Conservation (phyloP, 2,888 invertebrate species). For the Drosophila macrospina region DNA sequence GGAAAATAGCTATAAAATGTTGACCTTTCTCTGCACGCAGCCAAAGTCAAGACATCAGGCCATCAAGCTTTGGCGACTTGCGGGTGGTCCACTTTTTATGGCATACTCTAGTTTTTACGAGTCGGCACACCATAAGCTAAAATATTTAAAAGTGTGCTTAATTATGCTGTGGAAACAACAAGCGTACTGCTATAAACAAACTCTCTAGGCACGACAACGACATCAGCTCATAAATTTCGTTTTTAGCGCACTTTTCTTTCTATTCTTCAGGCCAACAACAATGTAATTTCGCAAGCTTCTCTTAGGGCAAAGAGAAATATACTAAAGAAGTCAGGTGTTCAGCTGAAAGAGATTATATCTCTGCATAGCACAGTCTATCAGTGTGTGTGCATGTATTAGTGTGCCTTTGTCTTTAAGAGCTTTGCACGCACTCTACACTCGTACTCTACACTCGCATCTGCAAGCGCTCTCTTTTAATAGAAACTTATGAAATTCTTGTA, state of each 20-base stretch:
- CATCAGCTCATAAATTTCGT: conserved; percentile 48
- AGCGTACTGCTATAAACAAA: conserved; percentile 29
- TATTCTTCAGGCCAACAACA: background rate
- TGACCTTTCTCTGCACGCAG: conserved; percentile 69
- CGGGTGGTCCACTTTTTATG: conserved; percentile 71
- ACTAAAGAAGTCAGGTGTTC: background rate
- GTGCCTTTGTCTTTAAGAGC: background rate
- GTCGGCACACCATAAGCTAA: conserved; percentile 66
- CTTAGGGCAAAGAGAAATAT: conserved; percentile 11
- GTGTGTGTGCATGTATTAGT: background rate
- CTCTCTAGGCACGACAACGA: conserved; percentile 33
- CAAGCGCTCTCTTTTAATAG: too few relatives aligned
- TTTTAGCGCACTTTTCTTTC: background rate
- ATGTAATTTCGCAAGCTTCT: conserved; percentile 34
- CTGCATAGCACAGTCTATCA: too few relatives aligned
- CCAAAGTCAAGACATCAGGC: conserved; percentile 28
- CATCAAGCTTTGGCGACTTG: conserved; percentile 18
- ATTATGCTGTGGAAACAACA: conserved; percentile 60
- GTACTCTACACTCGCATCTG: too few relatives aligned
- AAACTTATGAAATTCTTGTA: background rate
- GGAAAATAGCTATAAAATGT: conserved; percentile 69
- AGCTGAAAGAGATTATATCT: too few relatives aligned
- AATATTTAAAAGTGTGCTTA: conserved; percentile 77
- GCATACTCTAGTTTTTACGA: conserved; percentile 71
- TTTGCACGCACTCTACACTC: background rate